phyloP scores from a whole-genome alignment of 2,797 vertebrate genomes.

The Myiotriccus ornatus region DNA sequence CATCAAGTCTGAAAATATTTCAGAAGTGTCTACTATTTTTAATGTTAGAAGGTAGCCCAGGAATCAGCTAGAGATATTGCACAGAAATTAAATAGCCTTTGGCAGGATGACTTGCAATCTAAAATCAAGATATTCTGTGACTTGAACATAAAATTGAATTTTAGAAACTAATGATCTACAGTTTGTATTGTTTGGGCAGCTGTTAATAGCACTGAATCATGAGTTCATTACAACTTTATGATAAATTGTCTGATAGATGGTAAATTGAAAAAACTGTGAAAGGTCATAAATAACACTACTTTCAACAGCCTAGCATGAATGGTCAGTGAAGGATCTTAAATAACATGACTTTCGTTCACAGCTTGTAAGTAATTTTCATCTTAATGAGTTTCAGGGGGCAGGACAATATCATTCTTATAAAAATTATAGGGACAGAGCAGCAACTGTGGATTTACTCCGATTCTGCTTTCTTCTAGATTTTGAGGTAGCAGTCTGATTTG shows the following conservation, averaged over 20 bases:
- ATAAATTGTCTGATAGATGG: not conserved
- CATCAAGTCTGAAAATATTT: not conserved
- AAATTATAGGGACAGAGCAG: not conserved
- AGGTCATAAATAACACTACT: slow-evolving; percentile 1
- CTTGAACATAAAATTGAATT: not conserved
- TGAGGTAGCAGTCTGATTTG: not conserved
- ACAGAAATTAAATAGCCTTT: not conserved
- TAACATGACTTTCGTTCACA: not conserved
- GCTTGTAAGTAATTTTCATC: not conserved
- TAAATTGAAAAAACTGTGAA: not conserved
- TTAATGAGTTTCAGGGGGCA: not conserved
- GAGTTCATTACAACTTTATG: slow-evolving; percentile 2
- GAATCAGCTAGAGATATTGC: not conserved
- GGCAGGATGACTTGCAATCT: not conserved
- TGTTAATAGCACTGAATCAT: not conserved
- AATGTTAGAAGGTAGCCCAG: not conserved
- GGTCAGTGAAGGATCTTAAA: not conserved
- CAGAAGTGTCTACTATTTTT: not conserved
- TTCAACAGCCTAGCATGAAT: not conserved
- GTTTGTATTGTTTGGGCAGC: not conserved
- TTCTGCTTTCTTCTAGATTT: not conserved
- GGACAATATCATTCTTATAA: not conserved
- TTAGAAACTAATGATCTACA: not conserved
- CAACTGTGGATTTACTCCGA: not conserved
- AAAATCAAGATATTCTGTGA: not conserved